Percentiles rank a stretch among this genome's conserved stretches.
These are phyloP conservation scores for Sphaerophoria rueppellii DNA, from an alignment of 2,888 invertebrate species.

Conservation along the genomic window DNA sequence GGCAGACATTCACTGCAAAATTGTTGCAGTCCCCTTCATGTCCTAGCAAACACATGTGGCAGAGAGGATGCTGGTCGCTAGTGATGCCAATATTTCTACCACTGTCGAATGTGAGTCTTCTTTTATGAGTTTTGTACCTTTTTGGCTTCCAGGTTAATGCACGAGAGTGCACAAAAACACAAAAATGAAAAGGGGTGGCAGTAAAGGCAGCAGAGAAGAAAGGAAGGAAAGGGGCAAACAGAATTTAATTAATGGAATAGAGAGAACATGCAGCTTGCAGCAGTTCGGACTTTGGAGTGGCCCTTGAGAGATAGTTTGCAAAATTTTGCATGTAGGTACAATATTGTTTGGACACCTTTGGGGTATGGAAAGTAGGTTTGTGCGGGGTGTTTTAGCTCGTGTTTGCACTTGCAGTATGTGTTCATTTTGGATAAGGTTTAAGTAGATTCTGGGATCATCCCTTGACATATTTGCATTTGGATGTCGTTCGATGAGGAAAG, in stretches of 20 bases:
- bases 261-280: conserved; percentile 3
- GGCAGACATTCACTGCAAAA: conserved; percentile 16
- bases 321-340: conserved; percentile 8
- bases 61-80: background rate
- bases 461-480: background rate
- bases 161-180: too few relatives aligned
- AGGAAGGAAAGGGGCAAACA: conserved; percentile 6
- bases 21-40: background rate
- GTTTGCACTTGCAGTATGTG: background rate
- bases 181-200: too few relatives aligned
- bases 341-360: conserved; percentile 8
- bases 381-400: too few relatives aligned
- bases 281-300: background rate
- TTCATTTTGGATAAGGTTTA: background rate
- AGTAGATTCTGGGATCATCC: background rate
- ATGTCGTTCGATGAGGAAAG: too few relatives aligned
- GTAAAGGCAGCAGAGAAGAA: too few relatives aligned
- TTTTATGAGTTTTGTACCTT: background rate
- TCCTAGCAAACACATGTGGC: background rate
- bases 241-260: conserved; percentile 39
- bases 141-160: background rate
- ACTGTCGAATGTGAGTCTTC: too few relatives aligned
- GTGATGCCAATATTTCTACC: too few relatives aligned
- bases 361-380: background rate
- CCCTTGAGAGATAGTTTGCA: conserved; percentile 21